Percentiles rank a stretch among this genome's conserved stretches.
phyloP scores from a whole-genome alignment of 2,888 invertebrate species.

The Amphipoea oculea region DNA sequence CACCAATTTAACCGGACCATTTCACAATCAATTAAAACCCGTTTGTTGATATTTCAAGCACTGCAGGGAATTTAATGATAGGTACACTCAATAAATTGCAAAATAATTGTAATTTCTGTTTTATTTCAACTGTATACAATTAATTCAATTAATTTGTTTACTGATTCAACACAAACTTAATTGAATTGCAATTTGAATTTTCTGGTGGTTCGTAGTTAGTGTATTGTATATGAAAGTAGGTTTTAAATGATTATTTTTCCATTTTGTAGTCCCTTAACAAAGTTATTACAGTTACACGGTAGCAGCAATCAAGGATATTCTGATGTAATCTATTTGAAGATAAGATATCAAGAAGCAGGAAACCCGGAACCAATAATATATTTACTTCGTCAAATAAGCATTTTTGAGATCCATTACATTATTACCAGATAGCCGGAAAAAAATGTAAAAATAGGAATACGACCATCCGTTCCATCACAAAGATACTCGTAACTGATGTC shows the following conservation, averaged over 20 bases:
- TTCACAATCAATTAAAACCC: constrained; percentile 25
- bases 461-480: too few relatives aligned
- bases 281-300: background rate
- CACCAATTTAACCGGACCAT: background rate
- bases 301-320: background rate
- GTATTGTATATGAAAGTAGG: background rate
- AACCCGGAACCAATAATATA: too few relatives aligned
- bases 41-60: constrained; percentile 7
- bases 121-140: constrained; percentile 7
- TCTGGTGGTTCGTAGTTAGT: background rate
- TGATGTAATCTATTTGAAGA: background rate
- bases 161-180: constrained; percentile 6
- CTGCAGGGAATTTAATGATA: background rate
- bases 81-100: background rate
- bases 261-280: background rate
- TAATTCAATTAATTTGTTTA: constrained; percentile 14
- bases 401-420: too few relatives aligned
- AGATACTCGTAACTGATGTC: too few relatives aligned
- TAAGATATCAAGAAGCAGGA: background rate
- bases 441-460: too few relatives aligned
- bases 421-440: too few relatives aligned
- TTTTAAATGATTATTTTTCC: too few relatives aligned
- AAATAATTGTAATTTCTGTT: constrained; percentile 9
- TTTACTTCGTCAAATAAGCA: too few relatives aligned
- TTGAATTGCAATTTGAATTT: constrained; percentile 14